Evolutionary conservation across 1,140 invertebrate species (phyloP).

Genomic region (Conus betulinus): DNA sequence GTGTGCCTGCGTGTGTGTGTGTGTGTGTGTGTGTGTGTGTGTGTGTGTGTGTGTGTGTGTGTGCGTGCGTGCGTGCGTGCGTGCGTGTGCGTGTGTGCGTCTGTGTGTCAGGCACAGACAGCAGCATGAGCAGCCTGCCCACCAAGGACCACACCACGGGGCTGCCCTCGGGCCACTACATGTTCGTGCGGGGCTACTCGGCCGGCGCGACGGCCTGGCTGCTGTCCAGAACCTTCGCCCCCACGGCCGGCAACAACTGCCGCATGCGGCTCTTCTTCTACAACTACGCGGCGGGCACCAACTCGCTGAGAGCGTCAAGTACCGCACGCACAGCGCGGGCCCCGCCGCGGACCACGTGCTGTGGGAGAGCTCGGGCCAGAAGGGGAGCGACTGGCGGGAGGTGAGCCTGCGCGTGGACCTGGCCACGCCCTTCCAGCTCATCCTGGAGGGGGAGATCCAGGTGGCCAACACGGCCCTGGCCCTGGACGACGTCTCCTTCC

Average conservation of each 20-base stretch:
- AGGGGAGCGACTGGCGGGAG: conserved; percentile 64
- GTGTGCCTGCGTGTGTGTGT: background rate
- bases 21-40: conserved; percentile 10
- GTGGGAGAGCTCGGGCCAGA: conserved; percentile 48
- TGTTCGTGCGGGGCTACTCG: conserved; percentile 66
- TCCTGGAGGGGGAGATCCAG: conserved; percentile 64
- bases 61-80: background rate
- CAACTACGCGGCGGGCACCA: conserved; percentile 69
- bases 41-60: conserved; percentile 10
- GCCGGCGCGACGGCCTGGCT: conserved; percentile 62
- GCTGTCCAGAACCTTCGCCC: conserved; percentile 40
- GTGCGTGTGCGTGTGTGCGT: background rate
- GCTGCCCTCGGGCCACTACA: conserved; percentile 65
- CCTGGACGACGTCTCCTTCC: conserved; percentile 74
- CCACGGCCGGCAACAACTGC: conserved; percentile 35
- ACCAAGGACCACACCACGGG: conserved; percentile 63
- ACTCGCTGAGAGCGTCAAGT: conserved; percentile 63
- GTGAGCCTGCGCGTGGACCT: conserved; percentile 45
- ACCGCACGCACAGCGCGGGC: conserved; percentile 60
- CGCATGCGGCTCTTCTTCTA: conserved; percentile 65
- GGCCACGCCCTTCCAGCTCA: conserved; percentile 59
- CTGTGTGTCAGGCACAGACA: conserved; percentile 37
- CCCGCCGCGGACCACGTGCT: conserved; percentile 57
- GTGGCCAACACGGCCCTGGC: conserved; percentile 64
- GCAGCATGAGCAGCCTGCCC: conserved; percentile 54